Percentiles rank a stretch among this genome's conserved stretches.
Evolutionary conservation across 2,797 vertebrate genomes (phyloP).

Genomic region (Molossus molossus): DNA sequence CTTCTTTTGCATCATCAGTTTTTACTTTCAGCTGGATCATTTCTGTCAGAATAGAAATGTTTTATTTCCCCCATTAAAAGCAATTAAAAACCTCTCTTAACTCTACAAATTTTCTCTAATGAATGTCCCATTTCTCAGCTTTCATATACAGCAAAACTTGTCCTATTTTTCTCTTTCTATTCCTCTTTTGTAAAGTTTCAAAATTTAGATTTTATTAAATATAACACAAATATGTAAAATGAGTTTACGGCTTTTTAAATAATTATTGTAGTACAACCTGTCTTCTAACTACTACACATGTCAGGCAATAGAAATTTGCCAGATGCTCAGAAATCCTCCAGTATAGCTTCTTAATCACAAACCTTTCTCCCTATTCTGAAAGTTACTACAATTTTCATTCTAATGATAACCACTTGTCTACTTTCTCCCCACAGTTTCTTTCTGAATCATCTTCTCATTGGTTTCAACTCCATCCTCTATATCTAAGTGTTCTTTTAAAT

Average conservation of each 20-base stretch:
- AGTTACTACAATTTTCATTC: not conserved
- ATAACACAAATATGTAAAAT: not conserved
- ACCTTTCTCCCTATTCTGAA: not conserved
- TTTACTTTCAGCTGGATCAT: not conserved
- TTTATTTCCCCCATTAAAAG: not conserved
- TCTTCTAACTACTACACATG: not conserved
- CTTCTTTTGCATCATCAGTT: not conserved
- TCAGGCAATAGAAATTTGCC: not conserved
- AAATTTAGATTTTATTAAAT: not conserved
- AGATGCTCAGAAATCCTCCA: not conserved
- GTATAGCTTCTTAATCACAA: not conserved
- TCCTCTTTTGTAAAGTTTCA: not conserved
- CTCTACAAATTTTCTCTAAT: not conserved
- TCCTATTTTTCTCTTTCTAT: not conserved
- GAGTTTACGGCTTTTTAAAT: not conserved
- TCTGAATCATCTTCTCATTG: not conserved
- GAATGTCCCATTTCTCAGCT: not conserved
- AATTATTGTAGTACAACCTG: not conserved
- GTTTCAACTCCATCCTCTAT: fast-evolving
- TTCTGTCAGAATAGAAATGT: not conserved
- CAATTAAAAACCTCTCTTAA: not conserved
- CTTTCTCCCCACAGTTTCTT: not conserved
- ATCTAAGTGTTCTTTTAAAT: not conserved
- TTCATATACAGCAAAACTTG: not conserved
- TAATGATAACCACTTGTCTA: not conserved